phyloP scores from a whole-genome alignment of 1,140 invertebrate genomes.

The Oedothorax gibbosus region DNA sequence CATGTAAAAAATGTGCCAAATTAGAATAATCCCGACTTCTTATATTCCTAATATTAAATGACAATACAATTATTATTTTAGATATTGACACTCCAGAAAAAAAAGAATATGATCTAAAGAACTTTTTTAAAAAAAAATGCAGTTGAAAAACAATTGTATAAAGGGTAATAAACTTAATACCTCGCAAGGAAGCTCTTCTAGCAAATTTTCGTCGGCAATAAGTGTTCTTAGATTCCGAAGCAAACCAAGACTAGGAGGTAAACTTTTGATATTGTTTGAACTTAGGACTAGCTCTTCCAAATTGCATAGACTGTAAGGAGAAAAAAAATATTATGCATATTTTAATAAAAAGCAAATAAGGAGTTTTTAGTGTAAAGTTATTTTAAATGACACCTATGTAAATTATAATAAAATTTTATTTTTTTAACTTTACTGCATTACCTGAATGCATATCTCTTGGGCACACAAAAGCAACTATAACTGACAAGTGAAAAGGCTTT shows the following conservation, averaged over 20 bases:
- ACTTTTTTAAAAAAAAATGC: no score
- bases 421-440: no score
- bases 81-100: no score
- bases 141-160: no score
- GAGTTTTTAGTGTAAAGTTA: background rate
- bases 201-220: conserved; percentile 88
- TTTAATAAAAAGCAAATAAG: background rate
- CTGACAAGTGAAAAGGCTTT: no score
- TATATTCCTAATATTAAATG: no score
- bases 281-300: conserved; percentile 91
- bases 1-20: no score
- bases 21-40: no score
- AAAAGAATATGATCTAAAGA: no score
- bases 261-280: conserved; percentile 83
- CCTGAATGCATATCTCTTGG: no score
- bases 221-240: conserved; percentile 86
- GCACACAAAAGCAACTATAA: no score
- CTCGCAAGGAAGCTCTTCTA: conserved; percentile 80
- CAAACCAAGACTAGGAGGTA: conserved; percentile 88
- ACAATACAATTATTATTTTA: no score
- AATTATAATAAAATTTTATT: background rate
- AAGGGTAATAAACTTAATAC: conserved; percentile 67
- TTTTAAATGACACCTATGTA: background rate
- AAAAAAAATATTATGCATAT: conserved; percentile 8
- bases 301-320: conserved; percentile 75